phyloP scores from a whole-genome alignment of 1,140 invertebrate species.

The Battus philenor region DNA sequence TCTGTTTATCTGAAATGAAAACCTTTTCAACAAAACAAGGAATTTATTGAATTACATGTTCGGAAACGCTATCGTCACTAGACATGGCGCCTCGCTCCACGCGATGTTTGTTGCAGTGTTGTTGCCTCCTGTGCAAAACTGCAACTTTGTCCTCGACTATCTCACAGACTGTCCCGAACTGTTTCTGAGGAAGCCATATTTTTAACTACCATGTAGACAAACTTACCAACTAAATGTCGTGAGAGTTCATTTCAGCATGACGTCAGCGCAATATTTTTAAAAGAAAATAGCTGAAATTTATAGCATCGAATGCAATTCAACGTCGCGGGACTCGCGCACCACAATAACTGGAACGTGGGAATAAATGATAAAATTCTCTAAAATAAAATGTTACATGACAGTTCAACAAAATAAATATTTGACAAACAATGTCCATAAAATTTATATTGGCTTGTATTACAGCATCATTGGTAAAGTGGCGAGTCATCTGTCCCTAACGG shows the following conservation, averaged over 20 bases:
- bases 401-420: slow-evolving; percentile 16
- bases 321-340: neutral
- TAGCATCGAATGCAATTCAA: slow-evolving; percentile 12
- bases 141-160: slow-evolving; percentile 53
- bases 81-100: slow-evolving; percentile 5
- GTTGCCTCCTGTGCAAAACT: slow-evolving; percentile 17
- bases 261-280: slow-evolving; percentile 40
- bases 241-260: slow-evolving; percentile 38
- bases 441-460: slow-evolving; percentile 20
- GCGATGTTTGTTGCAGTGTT: slow-evolving; percentile 3
- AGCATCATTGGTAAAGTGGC: slow-evolving; percentile 34
- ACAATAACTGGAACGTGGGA: slow-evolving; percentile 16
- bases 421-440: slow-evolving; percentile 14
- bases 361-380: slow-evolving; percentile 7
- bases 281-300: slow-evolving; percentile 23
- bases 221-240: slow-evolving; percentile 42
- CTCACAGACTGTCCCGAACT: slow-evolving; percentile 20
- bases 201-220: slow-evolving; percentile 44
- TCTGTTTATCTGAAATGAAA: too few species aligned
- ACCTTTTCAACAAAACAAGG: too few species aligned
- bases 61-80: too few species aligned
- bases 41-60: too few species aligned
- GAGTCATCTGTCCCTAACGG: slow-evolving; percentile 51
- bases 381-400: slow-evolving; percentile 16
- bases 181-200: slow-evolving; percentile 46